Evolutionary conservation across 2,888 invertebrate genomes (phyloP).

Genomic region (Chrysotoxum bicinctum): DNA sequence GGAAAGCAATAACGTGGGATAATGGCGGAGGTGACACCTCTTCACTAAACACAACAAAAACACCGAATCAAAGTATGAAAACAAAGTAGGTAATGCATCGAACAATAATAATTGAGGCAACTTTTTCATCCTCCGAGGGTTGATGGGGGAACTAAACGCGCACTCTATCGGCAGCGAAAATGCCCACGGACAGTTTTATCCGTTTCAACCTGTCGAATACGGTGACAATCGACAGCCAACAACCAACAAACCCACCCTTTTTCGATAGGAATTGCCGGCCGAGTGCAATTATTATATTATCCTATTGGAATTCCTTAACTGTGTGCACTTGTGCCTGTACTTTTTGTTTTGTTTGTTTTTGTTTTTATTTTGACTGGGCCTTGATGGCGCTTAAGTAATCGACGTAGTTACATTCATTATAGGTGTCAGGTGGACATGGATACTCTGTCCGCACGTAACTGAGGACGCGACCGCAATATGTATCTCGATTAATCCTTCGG

Average conservation of each 20-base stretch:
- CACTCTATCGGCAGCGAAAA: background rate
- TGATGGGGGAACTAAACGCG: background rate
- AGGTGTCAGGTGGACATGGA: constrained; percentile 35
- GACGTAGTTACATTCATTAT: constrained; percentile 43
- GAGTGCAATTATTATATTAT: constrained; percentile 38
- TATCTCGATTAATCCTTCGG: constrained; percentile 50
- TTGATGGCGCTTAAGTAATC: constrained; percentile 54
- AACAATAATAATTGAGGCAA: constrained; percentile 15
- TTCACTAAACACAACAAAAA: constrained; percentile 6
- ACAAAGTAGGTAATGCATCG: constrained; percentile 6
- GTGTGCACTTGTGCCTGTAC: background rate
- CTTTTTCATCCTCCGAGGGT: constrained; percentile 35
- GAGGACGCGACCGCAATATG: constrained; percentile 35
- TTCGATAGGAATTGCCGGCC: background rate
- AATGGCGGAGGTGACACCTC: constrained; percentile 6
- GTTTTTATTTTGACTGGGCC: constrained; percentile 40
- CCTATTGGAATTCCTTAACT: constrained; percentile 32
- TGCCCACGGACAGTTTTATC: constrained; percentile 32
- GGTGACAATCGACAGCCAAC: constrained; percentile 26
- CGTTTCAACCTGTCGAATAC: constrained; percentile 38
- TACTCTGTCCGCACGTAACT: constrained; percentile 20
- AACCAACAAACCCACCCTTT: constrained; percentile 40
- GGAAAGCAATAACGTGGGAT: constrained; percentile 6
- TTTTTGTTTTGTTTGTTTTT: constrained; percentile 8
- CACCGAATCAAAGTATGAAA: background rate